Percentiles rank a stretch among this genome's conserved stretches.
Conservation (phyloP, 2,113 vertebrate genomes). For the Neomonachus schauinslandi region DNA sequence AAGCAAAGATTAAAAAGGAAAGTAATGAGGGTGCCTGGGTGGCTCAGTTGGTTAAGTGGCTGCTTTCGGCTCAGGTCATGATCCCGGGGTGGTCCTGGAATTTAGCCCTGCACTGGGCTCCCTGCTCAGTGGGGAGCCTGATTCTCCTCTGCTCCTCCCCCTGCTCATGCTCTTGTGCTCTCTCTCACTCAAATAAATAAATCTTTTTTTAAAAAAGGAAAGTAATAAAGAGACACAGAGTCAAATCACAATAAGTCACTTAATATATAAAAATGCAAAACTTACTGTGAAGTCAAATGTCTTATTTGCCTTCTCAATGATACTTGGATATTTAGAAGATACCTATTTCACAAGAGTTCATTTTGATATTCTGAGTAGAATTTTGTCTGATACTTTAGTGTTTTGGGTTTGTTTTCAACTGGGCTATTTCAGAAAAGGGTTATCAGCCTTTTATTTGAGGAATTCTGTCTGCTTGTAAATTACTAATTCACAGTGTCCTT, state of each 20-base stretch:
- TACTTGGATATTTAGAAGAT: background rate
- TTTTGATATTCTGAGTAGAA: background rate
- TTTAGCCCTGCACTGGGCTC: background rate
- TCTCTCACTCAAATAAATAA: background rate
- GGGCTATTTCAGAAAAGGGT: background rate
- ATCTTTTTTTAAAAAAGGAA: background rate
- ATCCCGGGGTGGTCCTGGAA: no score
- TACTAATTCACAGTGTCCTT: constrained; percentile 30
- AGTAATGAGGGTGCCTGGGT: background rate
- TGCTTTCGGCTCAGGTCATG: no score
- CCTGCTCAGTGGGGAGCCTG: background rate
- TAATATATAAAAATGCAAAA: constrained; percentile 10
- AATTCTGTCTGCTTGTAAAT: constrained; percentile 38
- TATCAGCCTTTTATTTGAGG: background rate
- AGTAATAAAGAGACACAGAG: background rate
- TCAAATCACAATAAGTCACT: constrained; percentile 34
- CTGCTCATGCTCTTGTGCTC: background rate
- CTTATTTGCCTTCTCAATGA: constrained; percentile 29
- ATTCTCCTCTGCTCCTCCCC: background rate
- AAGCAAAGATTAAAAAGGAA: background rate
- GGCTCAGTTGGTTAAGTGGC: background rate
- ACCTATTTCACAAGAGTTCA: background rate
- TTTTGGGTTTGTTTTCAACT: background rate
- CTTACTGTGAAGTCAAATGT: background rate
- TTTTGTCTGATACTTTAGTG: background rate